phyloP scores from a whole-genome alignment of 2,888 invertebrate species.

The Isoperla grammatica region DNA sequence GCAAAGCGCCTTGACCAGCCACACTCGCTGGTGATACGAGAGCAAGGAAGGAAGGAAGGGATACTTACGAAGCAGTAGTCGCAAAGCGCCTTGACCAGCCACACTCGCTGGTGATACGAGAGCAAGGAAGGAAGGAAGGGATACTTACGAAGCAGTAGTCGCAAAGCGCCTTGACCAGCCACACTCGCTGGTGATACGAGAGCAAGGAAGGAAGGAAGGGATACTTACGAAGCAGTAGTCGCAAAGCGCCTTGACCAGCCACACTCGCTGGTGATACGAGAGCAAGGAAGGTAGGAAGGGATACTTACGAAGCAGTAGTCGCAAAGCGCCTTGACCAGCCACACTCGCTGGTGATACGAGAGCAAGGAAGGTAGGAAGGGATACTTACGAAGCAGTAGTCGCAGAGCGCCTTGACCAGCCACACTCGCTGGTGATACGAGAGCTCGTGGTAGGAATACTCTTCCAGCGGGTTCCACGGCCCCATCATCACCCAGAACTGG shows the following conservation, averaged over 20 bases:
- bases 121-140: too few relatives aligned
- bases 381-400: constrained; percentile 37
- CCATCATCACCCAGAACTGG: constrained; percentile 50
- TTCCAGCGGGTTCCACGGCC: constrained; percentile 44
- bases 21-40: constrained; percentile 48
- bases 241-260: constrained; percentile 53
- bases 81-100: constrained; percentile 53
- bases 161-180: constrained; percentile 53
- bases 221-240: constrained; percentile 37
- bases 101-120: constrained; percentile 48
- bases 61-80: constrained; percentile 37
- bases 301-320: constrained; percentile 37
- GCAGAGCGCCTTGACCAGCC: constrained; percentile 53
- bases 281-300: too few relatives aligned
- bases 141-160: constrained; percentile 37
- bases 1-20: constrained; percentile 53
- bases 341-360: constrained; percentile 48
- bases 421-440: constrained; percentile 48
- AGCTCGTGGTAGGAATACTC: constrained; percentile 49
- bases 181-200: constrained; percentile 48
- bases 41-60: too few relatives aligned
- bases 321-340: constrained; percentile 53
- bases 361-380: constrained; percentile 36
- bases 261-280: constrained; percentile 48
- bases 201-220: too few relatives aligned